These are phyloP conservation scores for Charanyca ferruginea DNA, from an alignment of 2,888 invertebrate genomes.

Conservation along the genomic window DNA sequence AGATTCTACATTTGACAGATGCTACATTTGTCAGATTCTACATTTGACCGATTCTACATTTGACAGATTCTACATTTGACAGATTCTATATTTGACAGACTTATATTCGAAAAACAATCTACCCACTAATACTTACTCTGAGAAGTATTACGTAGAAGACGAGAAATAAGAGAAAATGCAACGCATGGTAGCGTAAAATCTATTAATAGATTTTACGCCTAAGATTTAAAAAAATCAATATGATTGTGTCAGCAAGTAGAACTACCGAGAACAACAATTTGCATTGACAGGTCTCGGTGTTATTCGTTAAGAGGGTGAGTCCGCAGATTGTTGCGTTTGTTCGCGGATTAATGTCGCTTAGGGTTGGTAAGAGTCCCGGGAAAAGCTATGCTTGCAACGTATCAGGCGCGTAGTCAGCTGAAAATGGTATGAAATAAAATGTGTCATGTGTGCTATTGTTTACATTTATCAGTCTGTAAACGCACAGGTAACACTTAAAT, in stretches of 20 bases:
- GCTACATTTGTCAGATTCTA: no score
- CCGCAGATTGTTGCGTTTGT: slow-evolving; percentile 65
- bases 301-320: slow-evolving; percentile 61
- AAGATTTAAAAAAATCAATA: slow-evolving; percentile 55
- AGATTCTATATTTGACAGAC: no score
- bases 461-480: neutral
- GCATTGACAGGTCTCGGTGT: slow-evolving; percentile 32
- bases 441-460: no score
- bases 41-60: no score
- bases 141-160: no score
- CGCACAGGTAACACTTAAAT: neutral
- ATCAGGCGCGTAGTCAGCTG: neutral
- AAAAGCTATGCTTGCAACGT: neutral
- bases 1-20: no score
- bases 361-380: slow-evolving; percentile 35
- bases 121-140: neutral
- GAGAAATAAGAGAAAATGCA: no score
- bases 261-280: slow-evolving; percentile 52
- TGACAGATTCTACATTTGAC: no score
- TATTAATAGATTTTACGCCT: no score
- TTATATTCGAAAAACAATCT: neutral
- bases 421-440: neutral
- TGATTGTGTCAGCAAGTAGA: slow-evolving; percentile 25
- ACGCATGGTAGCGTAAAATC: no score
- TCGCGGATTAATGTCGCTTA: slow-evolving; percentile 55